A percentile compares a stretch with the other conserved stretches of the same genome.
Conservation (phyloP, 2,113 vertebrate genomes). For the Nycticorax nycticorax region DNA sequence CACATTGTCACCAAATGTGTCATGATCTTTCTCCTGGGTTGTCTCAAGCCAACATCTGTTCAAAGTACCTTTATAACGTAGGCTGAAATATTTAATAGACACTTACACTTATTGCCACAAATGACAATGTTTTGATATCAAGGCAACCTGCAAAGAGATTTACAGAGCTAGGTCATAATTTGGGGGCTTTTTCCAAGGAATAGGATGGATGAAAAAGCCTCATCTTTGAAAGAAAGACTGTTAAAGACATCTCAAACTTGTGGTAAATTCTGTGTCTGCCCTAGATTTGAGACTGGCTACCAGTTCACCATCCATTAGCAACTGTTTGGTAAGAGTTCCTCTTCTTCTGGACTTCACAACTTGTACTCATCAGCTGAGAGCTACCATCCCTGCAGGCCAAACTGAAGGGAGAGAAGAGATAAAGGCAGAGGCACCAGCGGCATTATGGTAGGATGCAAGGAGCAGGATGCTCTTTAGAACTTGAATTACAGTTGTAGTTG, state of each 20-base stretch:
- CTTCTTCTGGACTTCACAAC: not conserved
- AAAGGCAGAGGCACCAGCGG: not conserved
- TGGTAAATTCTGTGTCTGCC: not conserved
- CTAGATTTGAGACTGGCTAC: not conserved
- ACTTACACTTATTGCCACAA: not conserved
- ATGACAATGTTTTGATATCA: not conserved
- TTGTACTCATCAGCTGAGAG: not conserved
- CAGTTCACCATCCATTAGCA: not conserved
- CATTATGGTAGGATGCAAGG: not conserved
- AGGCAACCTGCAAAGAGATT: not conserved
- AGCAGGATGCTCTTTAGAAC: not conserved
- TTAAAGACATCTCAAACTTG: not conserved
- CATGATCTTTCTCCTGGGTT: not conserved
- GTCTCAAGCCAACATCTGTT: conserved; percentile 26
- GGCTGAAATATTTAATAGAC: not conserved
- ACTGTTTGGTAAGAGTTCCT: not conserved
- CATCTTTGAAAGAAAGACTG: not conserved
- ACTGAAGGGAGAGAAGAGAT: not conserved
- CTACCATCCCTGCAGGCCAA: not conserved
- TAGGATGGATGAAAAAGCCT: not conserved
- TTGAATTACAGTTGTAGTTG: not conserved
- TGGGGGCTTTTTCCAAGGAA: not conserved
- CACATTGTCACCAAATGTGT: not conserved
- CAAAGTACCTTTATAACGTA: not conserved
- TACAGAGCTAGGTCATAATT: not conserved